Evolutionary conservation across 2,113 vertebrate genomes (phyloP).

Genomic region (Chunga burmeisteri): DNA sequence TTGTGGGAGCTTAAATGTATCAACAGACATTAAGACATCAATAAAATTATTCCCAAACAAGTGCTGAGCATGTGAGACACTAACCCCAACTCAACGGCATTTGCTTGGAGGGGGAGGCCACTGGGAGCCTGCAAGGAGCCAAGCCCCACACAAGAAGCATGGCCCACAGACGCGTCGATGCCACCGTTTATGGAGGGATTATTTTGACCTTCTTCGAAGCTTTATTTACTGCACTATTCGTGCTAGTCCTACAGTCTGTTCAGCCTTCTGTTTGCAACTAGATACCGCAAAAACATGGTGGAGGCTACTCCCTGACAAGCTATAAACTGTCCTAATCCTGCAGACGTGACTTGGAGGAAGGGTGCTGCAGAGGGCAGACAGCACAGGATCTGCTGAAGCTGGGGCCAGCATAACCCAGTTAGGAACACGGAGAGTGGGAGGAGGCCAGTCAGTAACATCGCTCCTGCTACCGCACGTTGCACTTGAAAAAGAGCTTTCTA

Average conservation of each 20-base stretch:
- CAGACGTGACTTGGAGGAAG: not conserved
- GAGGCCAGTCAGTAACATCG: not conserved
- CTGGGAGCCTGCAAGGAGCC: not conserved
- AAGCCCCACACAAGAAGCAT: not conserved
- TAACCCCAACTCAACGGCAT: not conserved
- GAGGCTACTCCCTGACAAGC: not conserved
- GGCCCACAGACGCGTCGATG: not conserved
- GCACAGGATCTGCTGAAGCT: not conserved
- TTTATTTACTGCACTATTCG: not conserved
- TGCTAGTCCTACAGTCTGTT: not conserved
- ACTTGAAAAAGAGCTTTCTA: not conserved
- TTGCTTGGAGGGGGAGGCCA: not conserved
- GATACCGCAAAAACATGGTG: not conserved
- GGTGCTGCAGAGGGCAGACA: not conserved
- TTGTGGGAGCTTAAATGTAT: not conserved
- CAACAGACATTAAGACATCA: fast-evolving
- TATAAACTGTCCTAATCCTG: not conserved
- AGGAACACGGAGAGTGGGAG: not conserved
- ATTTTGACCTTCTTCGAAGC: not conserved
- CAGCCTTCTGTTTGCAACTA: not conserved
- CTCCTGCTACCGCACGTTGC: fast-evolving
- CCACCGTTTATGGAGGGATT: not conserved
- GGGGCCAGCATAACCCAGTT: not conserved
- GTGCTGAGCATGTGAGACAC: fast-evolving
- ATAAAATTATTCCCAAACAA: not conserved